These are phyloP conservation scores for Alauda arvensis DNA, from an alignment of 2,797 vertebrate species.

Conservation along the genomic window DNA sequence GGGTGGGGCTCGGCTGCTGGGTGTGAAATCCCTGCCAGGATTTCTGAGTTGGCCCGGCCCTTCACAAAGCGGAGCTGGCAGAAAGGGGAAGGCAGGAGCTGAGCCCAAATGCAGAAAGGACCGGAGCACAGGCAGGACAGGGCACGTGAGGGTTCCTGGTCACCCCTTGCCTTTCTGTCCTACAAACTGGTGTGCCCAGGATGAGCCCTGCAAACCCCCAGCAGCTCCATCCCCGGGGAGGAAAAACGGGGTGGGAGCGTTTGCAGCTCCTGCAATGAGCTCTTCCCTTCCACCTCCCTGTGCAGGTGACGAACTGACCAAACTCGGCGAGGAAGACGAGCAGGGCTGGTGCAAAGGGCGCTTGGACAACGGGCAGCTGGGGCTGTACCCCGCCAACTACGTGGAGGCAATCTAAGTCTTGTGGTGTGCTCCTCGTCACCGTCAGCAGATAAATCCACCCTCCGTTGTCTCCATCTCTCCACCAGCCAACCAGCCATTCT, in stretches of 20 bases:
- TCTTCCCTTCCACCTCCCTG: not conserved
- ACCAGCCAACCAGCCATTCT: constrained; percentile 54
- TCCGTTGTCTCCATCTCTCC: constrained; percentile 44
- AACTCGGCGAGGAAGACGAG: constrained; percentile 95
- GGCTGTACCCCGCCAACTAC: constrained; percentile 97
- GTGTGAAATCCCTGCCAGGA: not conserved
- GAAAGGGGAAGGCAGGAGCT: not conserved
- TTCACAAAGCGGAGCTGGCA: not conserved
- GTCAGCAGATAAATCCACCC: constrained; percentile 54
- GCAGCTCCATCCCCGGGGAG: not conserved
- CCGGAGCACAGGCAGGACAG: rapidly evolving
- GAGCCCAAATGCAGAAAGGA: not conserved
- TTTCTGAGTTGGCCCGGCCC: not conserved
- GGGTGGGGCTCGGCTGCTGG: rapidly evolving
- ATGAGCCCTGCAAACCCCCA: not conserved
- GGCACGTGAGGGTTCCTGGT: rapidly evolving
- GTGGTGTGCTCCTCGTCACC: constrained; percentile 46
- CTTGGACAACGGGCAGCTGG: constrained; percentile 89
- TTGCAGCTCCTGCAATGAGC: not conserved
- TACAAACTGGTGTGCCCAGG: not conserved
- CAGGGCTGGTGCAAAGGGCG: constrained; percentile 98
- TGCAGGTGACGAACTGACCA: constrained; percentile 93
- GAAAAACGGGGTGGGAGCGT: not conserved
- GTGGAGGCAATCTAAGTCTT: constrained; percentile 89
- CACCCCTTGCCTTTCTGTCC: not conserved